phyloP scores from a whole-genome alignment of 2,888 invertebrate species.

The Eristalinus sepulchralis region DNA sequence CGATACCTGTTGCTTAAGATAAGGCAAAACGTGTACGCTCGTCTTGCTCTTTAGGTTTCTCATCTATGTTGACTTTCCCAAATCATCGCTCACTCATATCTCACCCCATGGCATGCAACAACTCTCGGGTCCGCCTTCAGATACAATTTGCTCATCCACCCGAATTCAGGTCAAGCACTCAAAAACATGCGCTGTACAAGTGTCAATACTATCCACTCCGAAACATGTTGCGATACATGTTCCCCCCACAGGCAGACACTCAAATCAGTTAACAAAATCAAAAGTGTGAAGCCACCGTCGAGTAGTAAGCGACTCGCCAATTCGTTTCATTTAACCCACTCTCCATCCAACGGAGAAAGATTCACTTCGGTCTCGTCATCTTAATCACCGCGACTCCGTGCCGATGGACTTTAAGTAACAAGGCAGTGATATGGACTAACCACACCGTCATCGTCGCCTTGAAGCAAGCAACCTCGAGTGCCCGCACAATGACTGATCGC shows the following conservation, averaged over 20 bases:
- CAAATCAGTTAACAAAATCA: background rate
- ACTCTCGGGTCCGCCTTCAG: too few relatives aligned
- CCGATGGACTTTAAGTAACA: slow-evolving; percentile 1
- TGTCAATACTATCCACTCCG: background rate
- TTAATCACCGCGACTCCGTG: slow-evolving; percentile 17
- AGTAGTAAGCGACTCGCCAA: background rate
- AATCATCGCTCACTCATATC: too few relatives aligned
- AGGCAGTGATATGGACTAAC: slow-evolving; percentile 8
- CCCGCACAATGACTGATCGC: background rate
- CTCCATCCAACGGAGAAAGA: background rate
- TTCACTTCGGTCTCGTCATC: slow-evolving; percentile 25
- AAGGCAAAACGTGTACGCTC: too few relatives aligned
- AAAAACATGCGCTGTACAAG: background rate
- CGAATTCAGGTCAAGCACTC: background rate
- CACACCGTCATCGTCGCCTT: background rate
- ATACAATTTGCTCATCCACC: background rate
- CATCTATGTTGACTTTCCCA: too few relatives aligned
- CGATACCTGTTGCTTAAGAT: too few relatives aligned
- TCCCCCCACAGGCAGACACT: background rate
- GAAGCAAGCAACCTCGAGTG: background rate
- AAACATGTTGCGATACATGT: background rate
- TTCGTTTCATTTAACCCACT: slow-evolving; percentile 7
- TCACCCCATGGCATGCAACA: too few relatives aligned
- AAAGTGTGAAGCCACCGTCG: slow-evolving; percentile 12
- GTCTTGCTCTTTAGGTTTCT: too few relatives aligned